phyloP scores from a whole-genome alignment of 2,113 vertebrate genomes.

The Pelobates fuscus region DNA sequence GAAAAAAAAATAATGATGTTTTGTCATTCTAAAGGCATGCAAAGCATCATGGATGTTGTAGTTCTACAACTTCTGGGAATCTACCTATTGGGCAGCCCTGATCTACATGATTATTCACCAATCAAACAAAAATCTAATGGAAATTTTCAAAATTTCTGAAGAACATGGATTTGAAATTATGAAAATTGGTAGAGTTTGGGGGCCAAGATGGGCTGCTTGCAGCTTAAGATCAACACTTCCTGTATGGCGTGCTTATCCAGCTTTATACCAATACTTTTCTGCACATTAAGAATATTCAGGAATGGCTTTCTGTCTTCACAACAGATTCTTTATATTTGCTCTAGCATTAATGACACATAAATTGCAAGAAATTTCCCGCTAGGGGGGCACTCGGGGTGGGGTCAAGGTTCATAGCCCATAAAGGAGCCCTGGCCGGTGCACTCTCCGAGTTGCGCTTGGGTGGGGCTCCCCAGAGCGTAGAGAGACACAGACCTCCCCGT shows the following conservation, averaged over 20 bases:
- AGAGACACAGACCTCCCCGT: too few relatives aligned
- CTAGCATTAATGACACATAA: not conserved
- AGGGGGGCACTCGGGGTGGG: too few relatives aligned
- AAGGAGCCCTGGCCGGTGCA: too few relatives aligned
- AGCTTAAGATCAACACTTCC: constrained; percentile 19
- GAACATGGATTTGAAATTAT: constrained; percentile 25
- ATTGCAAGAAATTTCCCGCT: constrained; percentile 10
- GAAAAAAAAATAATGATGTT: too few relatives aligned
- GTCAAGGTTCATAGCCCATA: too few relatives aligned
- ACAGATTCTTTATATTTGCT: not conserved
- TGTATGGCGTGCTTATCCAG: constrained; percentile 26
- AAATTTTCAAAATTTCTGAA: not conserved
- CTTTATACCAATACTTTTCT: not conserved
- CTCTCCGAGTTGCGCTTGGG: too few relatives aligned
- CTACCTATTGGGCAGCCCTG: too few relatives aligned
- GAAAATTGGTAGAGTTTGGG: constrained; percentile 26
- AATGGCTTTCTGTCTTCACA: constrained; percentile 1
- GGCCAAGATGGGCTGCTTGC: constrained; percentile 32
- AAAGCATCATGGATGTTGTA: too few relatives aligned
- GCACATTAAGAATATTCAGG: not conserved
- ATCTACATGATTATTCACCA: too few relatives aligned
- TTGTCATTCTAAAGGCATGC: too few relatives aligned
- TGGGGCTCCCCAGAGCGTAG: not conserved
- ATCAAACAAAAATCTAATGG: constrained; percentile 17
- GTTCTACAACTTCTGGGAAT: too few relatives aligned